phyloP scores from a whole-genome alignment of 2,888 invertebrate species.

The Amphipoea lucens region DNA sequence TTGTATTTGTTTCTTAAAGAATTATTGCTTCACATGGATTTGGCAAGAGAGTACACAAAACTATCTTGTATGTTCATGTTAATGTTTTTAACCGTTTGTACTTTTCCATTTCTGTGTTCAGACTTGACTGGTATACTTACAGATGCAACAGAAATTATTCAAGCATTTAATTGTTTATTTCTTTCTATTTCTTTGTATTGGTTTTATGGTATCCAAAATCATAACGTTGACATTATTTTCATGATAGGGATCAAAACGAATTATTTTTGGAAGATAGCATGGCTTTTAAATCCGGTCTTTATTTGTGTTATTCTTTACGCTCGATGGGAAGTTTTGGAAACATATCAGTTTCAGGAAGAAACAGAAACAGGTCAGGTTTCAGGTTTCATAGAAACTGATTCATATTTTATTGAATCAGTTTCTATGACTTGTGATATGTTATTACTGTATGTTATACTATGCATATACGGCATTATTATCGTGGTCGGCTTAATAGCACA shows the following conservation, averaged over 20 bases:
- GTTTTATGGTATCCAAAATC: slow-evolving; percentile 83
- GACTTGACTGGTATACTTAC: slow-evolving; percentile 78
- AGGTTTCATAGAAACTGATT: slow-evolving; percentile 44
- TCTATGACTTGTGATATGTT: slow-evolving; percentile 68
- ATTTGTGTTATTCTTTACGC: slow-evolving; percentile 69
- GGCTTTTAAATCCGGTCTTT: slow-evolving; percentile 81
- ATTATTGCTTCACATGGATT: slow-evolving; percentile 64
- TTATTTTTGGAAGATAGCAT: slow-evolving; percentile 81
- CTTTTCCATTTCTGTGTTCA: slow-evolving; percentile 82
- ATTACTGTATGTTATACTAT: slow-evolving; percentile 73
- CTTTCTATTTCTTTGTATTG: slow-evolving; percentile 84
- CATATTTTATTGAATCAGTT: slow-evolving; percentile 68
- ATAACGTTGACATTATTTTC: slow-evolving; percentile 84
- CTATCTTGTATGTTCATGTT: slow-evolving; percentile 69
- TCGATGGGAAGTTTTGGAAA: slow-evolving; percentile 63
- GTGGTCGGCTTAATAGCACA: slow-evolving; percentile 72
- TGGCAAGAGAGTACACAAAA: slow-evolving; percentile 71
- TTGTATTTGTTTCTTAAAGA: slow-evolving; percentile 77
- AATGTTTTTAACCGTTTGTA: slow-evolving; percentile 68
- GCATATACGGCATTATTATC: slow-evolving; percentile 74
- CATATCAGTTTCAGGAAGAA: slow-evolving; percentile 58
- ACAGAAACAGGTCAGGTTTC: too few species aligned
- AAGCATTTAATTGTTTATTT: slow-evolving; percentile 77
- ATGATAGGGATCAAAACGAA: slow-evolving; percentile 87
- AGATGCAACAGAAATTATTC: slow-evolving; percentile 79